Evolutionary conservation across 2,797 vertebrate genomes (phyloP), one percentile per base, ranked within the genome.

Genomic region (Fringilla coelebs): DNA sequence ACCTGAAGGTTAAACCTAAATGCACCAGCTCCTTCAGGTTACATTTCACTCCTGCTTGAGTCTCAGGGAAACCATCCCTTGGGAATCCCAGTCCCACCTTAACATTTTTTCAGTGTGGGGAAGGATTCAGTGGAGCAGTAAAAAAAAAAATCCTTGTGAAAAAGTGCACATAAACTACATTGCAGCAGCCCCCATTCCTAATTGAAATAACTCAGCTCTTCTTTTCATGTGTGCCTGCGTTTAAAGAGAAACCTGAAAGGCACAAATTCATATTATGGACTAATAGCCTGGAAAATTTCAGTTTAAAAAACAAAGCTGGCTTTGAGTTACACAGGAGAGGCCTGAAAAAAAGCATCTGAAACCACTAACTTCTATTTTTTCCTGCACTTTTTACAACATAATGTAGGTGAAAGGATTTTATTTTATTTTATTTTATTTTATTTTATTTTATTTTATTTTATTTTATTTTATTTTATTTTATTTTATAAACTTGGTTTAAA

Each of bases 401-500:
- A 96, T 94, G 93, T 82, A 81, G 80, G 45, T 86, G 96, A 97
- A 96, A 60, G 2, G 72, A 68, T 94, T 90, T 73, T 73, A 58
- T 58, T 58, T 73, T 73, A 57, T 57, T 57, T 55, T 55, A 71
- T 94, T 85, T 57, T 72, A 43, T 72, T 72, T 55, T 54, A 52
- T 70, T 51, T 70, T 68, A 68, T 29, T 49, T 48, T 68, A 65
- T 32, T 28, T 34, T 90, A 96, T 97, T 96, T 96, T 96, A 97
- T 97, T 97, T 96, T 94, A n/a, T n/a, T n/a, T n/a, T n/a, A n/a
- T n/a, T n/a, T n/a, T n/a, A 97, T 97, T 96, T 96, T 97, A 97
- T 97, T 97, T 97, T 93, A 96, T 94, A 97, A 97, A 91, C 76
- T 95, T 36, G 67, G 94, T 96, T 94, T 95, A 94, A 96, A 97